phyloP scores from a whole-genome alignment of 2,888 invertebrate genomes.

The Lacanobia oleracea region DNA sequence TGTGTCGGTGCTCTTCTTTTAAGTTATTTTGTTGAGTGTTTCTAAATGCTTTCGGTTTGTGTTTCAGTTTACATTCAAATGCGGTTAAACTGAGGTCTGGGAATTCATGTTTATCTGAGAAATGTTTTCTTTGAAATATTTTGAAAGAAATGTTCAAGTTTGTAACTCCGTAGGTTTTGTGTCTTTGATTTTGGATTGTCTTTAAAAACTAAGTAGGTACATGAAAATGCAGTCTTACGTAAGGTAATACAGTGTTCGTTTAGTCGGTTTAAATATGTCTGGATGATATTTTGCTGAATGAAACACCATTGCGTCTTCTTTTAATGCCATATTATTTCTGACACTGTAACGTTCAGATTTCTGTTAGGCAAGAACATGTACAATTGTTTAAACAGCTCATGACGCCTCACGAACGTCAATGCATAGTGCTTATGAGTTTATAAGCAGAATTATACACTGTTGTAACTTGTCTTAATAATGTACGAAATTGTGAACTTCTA shows the following conservation, averaged over 20 bases:
- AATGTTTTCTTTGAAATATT: slow-evolving; percentile 30
- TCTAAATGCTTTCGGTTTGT: slow-evolving; percentile 28
- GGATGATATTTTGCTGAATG: not conserved
- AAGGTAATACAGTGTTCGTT: too few species aligned
- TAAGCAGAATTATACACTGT: too few species aligned
- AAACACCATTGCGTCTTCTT: not conserved
- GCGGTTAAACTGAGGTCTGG: slow-evolving; percentile 17
- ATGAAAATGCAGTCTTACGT: too few species aligned
- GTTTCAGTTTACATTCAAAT: slow-evolving; percentile 24
- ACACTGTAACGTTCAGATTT: not conserved
- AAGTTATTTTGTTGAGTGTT: slow-evolving; percentile 35
- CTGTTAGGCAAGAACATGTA: not conserved
- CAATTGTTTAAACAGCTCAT: not conserved
- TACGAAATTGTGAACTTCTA: too few species aligned
- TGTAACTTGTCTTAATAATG: too few species aligned
- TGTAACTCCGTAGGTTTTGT: not conserved
- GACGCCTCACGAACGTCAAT: too few species aligned
- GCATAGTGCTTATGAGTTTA: too few species aligned
- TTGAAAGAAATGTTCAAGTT: not conserved
- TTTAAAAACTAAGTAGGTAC: not conserved
- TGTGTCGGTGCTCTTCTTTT: slow-evolving; percentile 44
- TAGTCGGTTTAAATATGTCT: not conserved
- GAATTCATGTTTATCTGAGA: slow-evolving; percentile 12
- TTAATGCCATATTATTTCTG: not conserved
- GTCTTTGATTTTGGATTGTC: not conserved